Evolutionary conservation across 2,113 vertebrate genomes (phyloP).

Genomic region (Tachuris rubrigastra): DNA sequence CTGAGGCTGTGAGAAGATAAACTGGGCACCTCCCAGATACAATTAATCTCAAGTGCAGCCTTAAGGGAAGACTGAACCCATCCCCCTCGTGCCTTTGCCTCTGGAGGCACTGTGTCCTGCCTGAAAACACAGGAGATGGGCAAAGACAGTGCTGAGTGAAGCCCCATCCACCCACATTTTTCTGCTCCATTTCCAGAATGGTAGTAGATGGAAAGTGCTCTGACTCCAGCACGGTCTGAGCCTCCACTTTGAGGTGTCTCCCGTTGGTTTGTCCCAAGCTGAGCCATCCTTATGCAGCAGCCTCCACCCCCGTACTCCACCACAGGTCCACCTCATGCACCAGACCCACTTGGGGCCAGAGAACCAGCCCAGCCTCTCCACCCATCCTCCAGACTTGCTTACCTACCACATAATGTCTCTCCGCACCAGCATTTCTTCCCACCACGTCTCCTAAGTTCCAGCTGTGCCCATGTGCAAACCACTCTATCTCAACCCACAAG

Average conservation of each 20-base stretch:
- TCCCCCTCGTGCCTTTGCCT: fast-evolving
- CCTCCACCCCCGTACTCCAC: background rate
- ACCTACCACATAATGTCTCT: fast-evolving
- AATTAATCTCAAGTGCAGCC: background rate
- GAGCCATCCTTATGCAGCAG: background rate
- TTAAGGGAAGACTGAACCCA: background rate
- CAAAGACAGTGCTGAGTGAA: background rate
- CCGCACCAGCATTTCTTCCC: background rate
- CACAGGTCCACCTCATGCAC: background rate
- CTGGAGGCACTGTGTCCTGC: background rate
- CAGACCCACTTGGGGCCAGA: background rate
- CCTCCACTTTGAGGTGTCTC: background rate
- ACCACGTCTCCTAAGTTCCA: fast-evolving
- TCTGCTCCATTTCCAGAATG: background rate
- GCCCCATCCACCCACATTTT: fast-evolving
- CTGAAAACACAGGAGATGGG: background rate
- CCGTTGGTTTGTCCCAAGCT: fast-evolving
- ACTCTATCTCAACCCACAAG: background rate
- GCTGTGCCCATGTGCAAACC: fast-evolving
- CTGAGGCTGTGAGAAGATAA: background rate
- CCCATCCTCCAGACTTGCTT: background rate
- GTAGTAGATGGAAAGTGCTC: background rate
- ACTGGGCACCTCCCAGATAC: background rate
- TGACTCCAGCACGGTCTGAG: background rate
- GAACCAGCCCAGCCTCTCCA: background rate